A percentile compares a stretch with the other conserved stretches of the same genome.
phyloP scores from a whole-genome alignment of 2,113 vertebrate species.

The Xenopus laevis region DNA sequence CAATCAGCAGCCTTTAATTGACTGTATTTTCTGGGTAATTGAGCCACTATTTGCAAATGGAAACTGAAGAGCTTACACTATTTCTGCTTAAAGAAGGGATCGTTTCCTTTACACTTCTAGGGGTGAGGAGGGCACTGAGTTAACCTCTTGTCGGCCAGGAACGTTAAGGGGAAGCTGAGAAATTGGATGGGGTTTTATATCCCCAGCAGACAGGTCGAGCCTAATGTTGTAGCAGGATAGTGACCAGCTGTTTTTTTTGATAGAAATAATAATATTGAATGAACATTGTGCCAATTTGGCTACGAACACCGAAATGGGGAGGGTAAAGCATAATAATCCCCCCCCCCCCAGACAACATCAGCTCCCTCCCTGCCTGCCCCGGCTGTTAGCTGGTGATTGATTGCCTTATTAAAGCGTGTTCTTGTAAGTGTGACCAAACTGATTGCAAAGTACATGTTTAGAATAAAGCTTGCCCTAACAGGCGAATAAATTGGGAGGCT shows the following conservation, averaged over 20 bases:
- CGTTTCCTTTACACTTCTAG: conserved; percentile 66
- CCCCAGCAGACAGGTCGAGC: no score
- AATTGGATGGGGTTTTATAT: no score
- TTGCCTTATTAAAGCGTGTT: conserved; percentile 98
- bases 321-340: background rate
- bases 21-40: conserved; percentile 85
- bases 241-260: no score
- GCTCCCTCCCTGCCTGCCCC: conserved; percentile 48
- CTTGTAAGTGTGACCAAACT: conserved; percentile 98
- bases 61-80: conserved; percentile 77
- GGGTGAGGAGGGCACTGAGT: no score
- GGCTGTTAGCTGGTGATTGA: conserved; percentile 88
- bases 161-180: no score
- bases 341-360: conserved; percentile 46
- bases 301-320: no score
- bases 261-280: no score
- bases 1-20: conserved; percentile 92
- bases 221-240: no score
- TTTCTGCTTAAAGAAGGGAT: conserved; percentile 74
- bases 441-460: conserved; percentile 99
- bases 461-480: conserved; percentile 96
- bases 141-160: no score
- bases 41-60: conserved; percentile 75
- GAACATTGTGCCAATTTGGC: no score
- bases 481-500: conserved; percentile 71